Base-by-base conservation (phyloP, 2,888 invertebrate species). In the Stenodera caucasica region DNA sequence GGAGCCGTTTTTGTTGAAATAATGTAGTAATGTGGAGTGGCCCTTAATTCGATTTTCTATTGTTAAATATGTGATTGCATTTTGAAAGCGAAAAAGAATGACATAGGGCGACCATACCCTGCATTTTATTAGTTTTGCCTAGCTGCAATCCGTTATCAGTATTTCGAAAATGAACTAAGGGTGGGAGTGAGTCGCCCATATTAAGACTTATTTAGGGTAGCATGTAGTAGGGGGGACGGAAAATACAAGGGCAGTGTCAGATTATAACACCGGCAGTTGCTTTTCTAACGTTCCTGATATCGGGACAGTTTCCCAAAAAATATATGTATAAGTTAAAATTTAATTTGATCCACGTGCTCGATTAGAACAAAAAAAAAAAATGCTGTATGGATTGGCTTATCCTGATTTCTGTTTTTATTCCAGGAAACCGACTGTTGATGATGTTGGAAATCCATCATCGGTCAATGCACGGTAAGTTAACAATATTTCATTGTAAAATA, bases 361-460 rank as follows among this genome's bases (percentile, higher is more conserved):
- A 60, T 52, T 56, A 6, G 53, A 26, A 2, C 26, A 26, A 26
- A 35, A 70, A 61, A 26, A 26, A 35, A 70, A 61, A 57, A 78
- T 78, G 78, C 66, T 80, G 71, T 78, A 75, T 71, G 74, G 75
- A 67, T 67, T 78, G 61, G 69, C 70, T 65, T 75, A 75, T 73
- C 71, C 76, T 76, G 76, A 79, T 69, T 72, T 74, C 70, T 74
- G 76, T 81, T 83, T 78, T 85, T 84, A 82, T 90, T 88, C 78
- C 88, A 91, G 88, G 85, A 93, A 92, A 84, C 92, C 92, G 72
- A 86, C 92, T 67, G 90, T 92, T 82, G 92, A 92, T 82, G 92
- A 92, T 78, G 90, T 91, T 75, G 90, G 89, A 69, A 92, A 90
- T 77, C 88, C 92, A 58, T 88, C 91, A 66, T 92, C 92, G 71